Evolutionary conservation across 2,113 vertebrate genomes (phyloP), one percentile per base, ranked within the genome.

Genomic region (Shinisaurus crocodilurus): DNA sequence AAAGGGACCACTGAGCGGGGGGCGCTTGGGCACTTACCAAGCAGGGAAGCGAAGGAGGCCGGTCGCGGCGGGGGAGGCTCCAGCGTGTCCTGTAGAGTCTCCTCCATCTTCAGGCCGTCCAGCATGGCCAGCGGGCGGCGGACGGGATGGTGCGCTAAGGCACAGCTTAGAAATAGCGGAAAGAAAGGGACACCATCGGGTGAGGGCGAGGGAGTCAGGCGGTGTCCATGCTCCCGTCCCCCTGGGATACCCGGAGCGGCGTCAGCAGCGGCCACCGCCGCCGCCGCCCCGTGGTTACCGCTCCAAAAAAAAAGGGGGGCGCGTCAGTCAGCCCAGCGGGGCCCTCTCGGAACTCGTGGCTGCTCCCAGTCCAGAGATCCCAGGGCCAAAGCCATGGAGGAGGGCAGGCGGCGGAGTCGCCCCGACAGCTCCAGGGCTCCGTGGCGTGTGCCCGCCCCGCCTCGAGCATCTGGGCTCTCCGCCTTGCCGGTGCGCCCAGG

Each of bases 91-190:
- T 95, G 97, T 87, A 97, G 97, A 91, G 91, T 96, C 92, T 97
- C 97, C 72, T 97, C 97, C 97, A 97, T 97, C 95, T 98, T 97
- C 94, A 97, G 92, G 87, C 97, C 97, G 95, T 97, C 97, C 96
- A 97, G 93, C 97, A 97, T 97, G 93, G 90, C 96, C 90, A 34
- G 83, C 82, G 80, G 79, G 70, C 77, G 81, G 54, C 54, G 54
- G 54, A 12, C 86, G 91, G 91, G 92, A 10, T 25, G 77, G 48
- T 23, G 74, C 72, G 75, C 80, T 15, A 16, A 84, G 86, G 37
- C 57, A 83, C 89, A 8, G 82, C 80, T 95, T 96, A 92, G 69
- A 91, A 83, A 95, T 75, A 88, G 54, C 70, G 40, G 75, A 45
- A 45, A 43, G 23, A 12, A 13, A 13, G 29, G 15, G 6, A 18